These are phyloP conservation scores for Eremophila alpestris DNA, from an alignment of 2,797 vertebrate species.

Conservation along the genomic window DNA sequence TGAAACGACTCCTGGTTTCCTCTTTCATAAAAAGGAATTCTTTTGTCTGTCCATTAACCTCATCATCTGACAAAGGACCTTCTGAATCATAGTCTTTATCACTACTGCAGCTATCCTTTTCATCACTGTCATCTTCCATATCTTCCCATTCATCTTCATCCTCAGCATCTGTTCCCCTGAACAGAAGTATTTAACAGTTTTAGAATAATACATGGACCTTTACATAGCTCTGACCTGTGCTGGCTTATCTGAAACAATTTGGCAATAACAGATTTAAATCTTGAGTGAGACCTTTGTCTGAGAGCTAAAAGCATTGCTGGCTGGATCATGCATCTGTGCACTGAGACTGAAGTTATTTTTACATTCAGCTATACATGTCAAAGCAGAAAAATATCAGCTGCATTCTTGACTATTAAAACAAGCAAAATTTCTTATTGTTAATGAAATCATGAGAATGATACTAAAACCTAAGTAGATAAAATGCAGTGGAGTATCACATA, in stretches of 20 bases:
- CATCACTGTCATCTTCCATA: constrained; percentile 75
- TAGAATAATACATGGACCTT: neutral
- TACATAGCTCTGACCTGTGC: neutral
- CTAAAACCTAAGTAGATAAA: neutral
- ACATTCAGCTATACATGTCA: neutral
- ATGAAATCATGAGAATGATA: neutral
- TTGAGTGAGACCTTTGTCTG: neutral
- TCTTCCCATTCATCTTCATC: constrained; percentile 89
- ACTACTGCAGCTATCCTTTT: constrained; percentile 13
- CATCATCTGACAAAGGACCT: constrained; percentile 77
- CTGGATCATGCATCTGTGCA: neutral
- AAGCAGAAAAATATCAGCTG: neutral
- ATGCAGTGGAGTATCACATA: neutral
- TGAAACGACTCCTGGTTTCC: constrained; percentile 95
- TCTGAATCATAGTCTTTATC: constrained; percentile 76
- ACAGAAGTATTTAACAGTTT: neutral
- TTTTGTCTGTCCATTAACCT: neutral
- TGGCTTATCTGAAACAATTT: neutral
- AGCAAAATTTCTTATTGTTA: neutral
- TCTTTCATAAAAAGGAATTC: constrained; percentile 88
- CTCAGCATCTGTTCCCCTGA: constrained; percentile 60
- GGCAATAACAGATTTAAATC: neutral
- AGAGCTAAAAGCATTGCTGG: neutral
- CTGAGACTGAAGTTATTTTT: neutral
- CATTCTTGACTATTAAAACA: neutral